These are phyloP conservation scores for Reticulitermes speratus DNA, from an alignment of 1,140 invertebrate genomes.

Conservation along the genomic window DNA sequence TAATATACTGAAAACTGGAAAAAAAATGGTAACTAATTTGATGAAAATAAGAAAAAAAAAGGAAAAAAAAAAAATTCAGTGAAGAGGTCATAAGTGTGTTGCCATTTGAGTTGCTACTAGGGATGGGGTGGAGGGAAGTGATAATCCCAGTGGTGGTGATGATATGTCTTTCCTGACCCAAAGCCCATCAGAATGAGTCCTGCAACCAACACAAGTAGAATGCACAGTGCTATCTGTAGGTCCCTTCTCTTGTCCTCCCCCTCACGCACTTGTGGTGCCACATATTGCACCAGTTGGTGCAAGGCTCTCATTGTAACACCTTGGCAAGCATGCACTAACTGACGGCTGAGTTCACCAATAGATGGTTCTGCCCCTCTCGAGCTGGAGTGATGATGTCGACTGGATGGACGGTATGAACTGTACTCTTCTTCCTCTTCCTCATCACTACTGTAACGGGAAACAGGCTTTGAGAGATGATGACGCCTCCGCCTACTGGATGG, in stretches of 20 bases:
- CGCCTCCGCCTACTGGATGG: slow-evolving; percentile 24
- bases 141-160: slow-evolving; percentile 81
- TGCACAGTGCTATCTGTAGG: slow-evolving; percentile 68
- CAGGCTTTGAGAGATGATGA: slow-evolving; percentile 43
- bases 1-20: neutral
- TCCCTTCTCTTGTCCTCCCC: slow-evolving; percentile 60
- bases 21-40: neutral
- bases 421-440: slow-evolving; percentile 30
- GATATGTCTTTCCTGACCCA: slow-evolving; percentile 62
- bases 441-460: slow-evolving; percentile 32
- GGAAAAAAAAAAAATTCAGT: neutral
- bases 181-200: slow-evolving; percentile 69
- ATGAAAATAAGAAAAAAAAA: neutral
- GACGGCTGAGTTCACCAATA: slow-evolving; percentile 58
- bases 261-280: slow-evolving; percentile 54
- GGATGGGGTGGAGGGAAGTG: slow-evolving; percentile 61
- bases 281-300: slow-evolving; percentile 62
- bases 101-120: neutral
- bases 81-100: neutral
- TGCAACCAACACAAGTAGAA: slow-evolving; percentile 71
- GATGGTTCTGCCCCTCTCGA: slow-evolving; percentile 37
- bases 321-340: slow-evolving; percentile 64
- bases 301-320: slow-evolving; percentile 60
- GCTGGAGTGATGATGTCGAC: slow-evolving; percentile 41
- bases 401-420: slow-evolving; percentile 29